These are phyloP conservation scores for Priocnemis perturbator DNA, from an alignment of 2,888 invertebrate genomes.

Conservation along the genomic window DNA sequence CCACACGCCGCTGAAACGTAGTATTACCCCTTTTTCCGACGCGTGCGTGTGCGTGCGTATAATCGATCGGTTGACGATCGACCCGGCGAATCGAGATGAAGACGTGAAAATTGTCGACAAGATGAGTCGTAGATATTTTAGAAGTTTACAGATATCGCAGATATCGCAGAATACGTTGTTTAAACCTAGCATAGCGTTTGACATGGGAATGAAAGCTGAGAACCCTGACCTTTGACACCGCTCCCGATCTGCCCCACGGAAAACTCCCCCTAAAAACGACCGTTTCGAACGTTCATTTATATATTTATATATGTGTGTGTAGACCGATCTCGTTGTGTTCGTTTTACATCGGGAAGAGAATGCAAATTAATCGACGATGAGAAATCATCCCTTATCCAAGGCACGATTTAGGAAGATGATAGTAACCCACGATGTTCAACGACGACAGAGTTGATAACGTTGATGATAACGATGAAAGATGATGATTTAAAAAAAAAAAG, in stretches of 20 bases:
- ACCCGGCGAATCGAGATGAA: constrained; percentile 38
- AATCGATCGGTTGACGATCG: background rate
- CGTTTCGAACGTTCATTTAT: constrained; percentile 43
- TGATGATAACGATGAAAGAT: constrained; percentile 1
- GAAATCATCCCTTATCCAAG: background rate
- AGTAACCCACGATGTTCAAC: background rate
- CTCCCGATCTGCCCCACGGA: background rate
- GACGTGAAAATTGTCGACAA: constrained; percentile 14
- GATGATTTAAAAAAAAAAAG: constrained; percentile 8
- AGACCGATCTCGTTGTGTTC: constrained; percentile 27
- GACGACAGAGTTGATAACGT: constrained; percentile 10
- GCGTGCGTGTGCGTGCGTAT: background rate
- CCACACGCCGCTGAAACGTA: no score
- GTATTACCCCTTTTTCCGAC: no score
- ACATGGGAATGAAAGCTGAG: constrained; percentile 53
- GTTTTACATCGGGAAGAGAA: constrained; percentile 12
- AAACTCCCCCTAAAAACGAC: constrained; percentile 23
- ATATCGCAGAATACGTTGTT: constrained; percentile 27
- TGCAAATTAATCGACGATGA: background rate
- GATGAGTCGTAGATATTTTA: constrained; percentile 40
- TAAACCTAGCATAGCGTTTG: constrained; percentile 54
- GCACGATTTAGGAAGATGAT: no score
- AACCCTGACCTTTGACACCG: constrained; percentile 20
- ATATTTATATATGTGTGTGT: background rate
- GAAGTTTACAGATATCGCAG: constrained; percentile 37